These are phyloP conservation scores for Pao palembangensis DNA, from an alignment of 2,113 vertebrate species.

Conservation along the genomic window DNA sequence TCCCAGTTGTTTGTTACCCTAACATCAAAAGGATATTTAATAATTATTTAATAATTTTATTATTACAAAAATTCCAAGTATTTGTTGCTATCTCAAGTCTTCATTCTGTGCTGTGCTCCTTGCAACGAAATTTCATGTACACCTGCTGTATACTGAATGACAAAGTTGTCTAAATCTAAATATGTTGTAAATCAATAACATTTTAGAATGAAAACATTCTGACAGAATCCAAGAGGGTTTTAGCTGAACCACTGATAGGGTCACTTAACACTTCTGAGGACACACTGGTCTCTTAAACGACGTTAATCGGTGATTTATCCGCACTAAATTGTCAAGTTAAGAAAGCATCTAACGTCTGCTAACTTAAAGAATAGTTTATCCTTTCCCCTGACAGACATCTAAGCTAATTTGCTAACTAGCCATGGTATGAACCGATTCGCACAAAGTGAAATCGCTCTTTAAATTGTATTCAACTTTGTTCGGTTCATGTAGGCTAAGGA, in stretches of 20 bases:
- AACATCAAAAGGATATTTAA: no score
- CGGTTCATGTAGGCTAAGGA: background rate
- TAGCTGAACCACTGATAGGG: no score
- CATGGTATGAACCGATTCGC: slow-evolving; percentile 32
- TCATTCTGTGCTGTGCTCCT: no score
- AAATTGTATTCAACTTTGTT: slow-evolving; percentile 62
- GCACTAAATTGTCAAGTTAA: background rate
- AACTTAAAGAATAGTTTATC: slow-evolving; percentile 50
- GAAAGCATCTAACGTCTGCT: background rate
- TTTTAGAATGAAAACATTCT: background rate
- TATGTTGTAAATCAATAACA: background rate
- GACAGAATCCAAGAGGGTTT: no score
- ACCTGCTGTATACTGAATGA: no score
- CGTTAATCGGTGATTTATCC: background rate
- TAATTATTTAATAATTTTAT: no score
- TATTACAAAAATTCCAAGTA: no score
- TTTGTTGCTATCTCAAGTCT: no score
- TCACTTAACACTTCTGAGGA: background rate
- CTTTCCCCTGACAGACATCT: slow-evolving; percentile 45
- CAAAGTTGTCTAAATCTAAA: no score
- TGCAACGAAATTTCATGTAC: no score
- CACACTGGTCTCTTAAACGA: background rate
- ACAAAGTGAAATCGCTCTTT: slow-evolving; percentile 40
- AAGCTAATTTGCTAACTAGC: slow-evolving; percentile 53
- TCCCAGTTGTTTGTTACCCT: background rate